Evolutionary conservation across 1,140 invertebrate species (phyloP), one percentile per base, ranked within the genome.

Genomic region (Heterodera schachtii): DNA sequence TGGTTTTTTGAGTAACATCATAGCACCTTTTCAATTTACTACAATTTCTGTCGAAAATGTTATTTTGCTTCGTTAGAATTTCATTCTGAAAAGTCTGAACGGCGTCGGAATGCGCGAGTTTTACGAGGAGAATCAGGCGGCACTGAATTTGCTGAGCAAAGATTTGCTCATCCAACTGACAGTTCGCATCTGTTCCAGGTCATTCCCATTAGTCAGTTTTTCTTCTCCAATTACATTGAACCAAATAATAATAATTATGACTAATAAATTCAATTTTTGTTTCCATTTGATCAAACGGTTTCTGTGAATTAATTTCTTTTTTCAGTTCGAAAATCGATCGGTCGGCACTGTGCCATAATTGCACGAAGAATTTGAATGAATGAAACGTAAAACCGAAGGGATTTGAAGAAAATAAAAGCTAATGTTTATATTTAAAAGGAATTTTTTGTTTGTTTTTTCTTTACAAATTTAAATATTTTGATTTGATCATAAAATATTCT

Each of bases 141-240:
- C 52, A n/a, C 41, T 78, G 64, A 66, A 78, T 69, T 69, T 64
- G 77, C 9, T 78, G 31, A 70, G 77, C 21, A 78, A 69, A 64
- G 77, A 78, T 31, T 78, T 78, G 31, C 70, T 78, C 21, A 78
- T 78, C 11, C 77, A 78, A 43, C 77, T 78, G 60, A 78, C 77
- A 19, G 13, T 69, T 31, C 44, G 77, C 21, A 78, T 78, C 21
- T 78, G 77, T 69, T 71, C 77, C 31, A 78, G 77, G 77, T 78
- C 64, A n/a, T 64, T 57, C 57, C 16, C 2, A 19, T 19, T 64
- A 16, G 49, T 52, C 49, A 52, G 6, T 52, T 64, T n/a, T 64
- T n/a, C 57, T 64, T 64, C 49, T 52, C 6, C 19, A 60, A 16
- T 60, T 60, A 16, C 16, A 16, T 60, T 60, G 16, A 19, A 60